Evolutionary conservation across 1,140 invertebrate genomes (phyloP), one percentile per base, ranked within the genome.

Genomic region (Polypedilum pembai): DNA sequence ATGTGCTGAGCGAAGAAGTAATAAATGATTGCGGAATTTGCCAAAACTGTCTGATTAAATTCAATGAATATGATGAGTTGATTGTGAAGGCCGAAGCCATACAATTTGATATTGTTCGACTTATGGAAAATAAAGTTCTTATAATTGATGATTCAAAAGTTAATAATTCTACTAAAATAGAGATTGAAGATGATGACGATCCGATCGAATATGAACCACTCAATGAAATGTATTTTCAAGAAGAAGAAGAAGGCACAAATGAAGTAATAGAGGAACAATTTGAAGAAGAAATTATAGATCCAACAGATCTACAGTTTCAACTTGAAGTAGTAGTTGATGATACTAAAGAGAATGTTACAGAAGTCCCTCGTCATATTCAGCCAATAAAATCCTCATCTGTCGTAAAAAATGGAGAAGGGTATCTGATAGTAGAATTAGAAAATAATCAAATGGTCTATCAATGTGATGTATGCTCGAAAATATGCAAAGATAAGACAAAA

Each of bases 21-120:
- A 20, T 69, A n/a, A 18, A 0, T 18, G 10, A 18, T 7, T 10
- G 4, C 7, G 65, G 65, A 69, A 21, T 69, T 69, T 69, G 65
- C 20, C 65, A 69, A 69, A 69, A 69, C 18, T 69, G 65, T 10
- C 20, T 69, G 0, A 18, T 69, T 8, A 69, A 69, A 69, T 69
- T 69, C 5, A 69, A 69, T 20, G 65, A 69, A 20, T 69, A 69
- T 69, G 65, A 69, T 69, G 65, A 69, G 20, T 21, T 20, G 3
- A 20, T 69, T 8, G 20, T 18, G 8, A 69, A 20, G 1, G 65
- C 65, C 2, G 65, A 69, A 21, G 8, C n/a, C 1, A 69, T 69
- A 8, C 65, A 69, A 18, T 8, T 20, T 0, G 65, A 69, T n/a
- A 56, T 56, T n/a, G 45, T 56, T 10, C 12, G 12, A 56, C 12